Base-by-base conservation (phyloP, 2,113 vertebrate genomes). In the Aegotheles bennettii region DNA sequence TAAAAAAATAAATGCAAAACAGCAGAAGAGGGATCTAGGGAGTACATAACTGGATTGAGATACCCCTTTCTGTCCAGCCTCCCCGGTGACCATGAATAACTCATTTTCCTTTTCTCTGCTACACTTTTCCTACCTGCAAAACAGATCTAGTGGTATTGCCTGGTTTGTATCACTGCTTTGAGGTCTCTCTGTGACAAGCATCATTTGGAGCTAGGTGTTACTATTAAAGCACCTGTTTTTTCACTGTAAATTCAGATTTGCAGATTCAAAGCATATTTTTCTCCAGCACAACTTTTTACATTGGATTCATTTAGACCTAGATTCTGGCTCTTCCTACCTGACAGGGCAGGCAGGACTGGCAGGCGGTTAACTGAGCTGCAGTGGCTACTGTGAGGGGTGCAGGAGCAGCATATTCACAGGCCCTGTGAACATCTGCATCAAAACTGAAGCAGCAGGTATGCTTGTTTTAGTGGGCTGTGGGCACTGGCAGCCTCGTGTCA, bases 291-390 rank as follows among this genome's bases (percentile, higher is more conserved):
- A 10, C 14, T 26, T 65, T 61, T 73, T 7, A n/a, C 11, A 25
- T 7, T 14, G 33, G 31, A 42, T 48, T 43, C 4, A 53, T 47
- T 76, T 36, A 47, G 43, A 57, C 8, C 13, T 33, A 40, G 40
- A 31, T 38, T 48, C 83, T 61, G 26, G 10, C n/a, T 64, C 45
- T 65, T 64, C 45, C 17, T 4, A 36, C 7, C 21, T 40, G 29
- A 15, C 33, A 64, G 23, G 42, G 42, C 35, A 40, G 79, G 65
- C 48, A 80, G 71, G 31, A 29, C 50, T 18, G 36, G 20, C 13
- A 38, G 54, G 24, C 1, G 0, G 7, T 33, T 19, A 57, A 50
- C 81, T 19, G 50, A 75, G 47, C 42, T 13, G 15, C 0, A 2
- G 19, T 10, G 29, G 47, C 33, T 7, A 10, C 38, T 10, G 40